Evolutionary conservation across 2,888 invertebrate genomes (phyloP), one percentile per base, ranked within the genome.

Genomic region (Macaria liturata): DNA sequence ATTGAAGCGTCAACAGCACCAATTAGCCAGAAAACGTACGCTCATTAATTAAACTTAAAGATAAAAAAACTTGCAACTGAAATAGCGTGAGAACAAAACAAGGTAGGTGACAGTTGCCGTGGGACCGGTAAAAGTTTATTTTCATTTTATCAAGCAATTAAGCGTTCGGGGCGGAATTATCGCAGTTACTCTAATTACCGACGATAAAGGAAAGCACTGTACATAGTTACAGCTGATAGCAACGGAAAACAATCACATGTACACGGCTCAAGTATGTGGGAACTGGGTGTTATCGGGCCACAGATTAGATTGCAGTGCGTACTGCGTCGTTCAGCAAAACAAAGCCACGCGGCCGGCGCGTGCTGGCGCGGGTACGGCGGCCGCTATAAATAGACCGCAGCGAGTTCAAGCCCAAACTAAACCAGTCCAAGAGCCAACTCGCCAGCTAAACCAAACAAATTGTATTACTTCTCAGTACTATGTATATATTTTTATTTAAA

Each of bases 291-390:
- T 59, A 59, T 59, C 54, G 48, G 45, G 3, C 46, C 49, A 47
- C 55, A 59, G 55, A 49, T 9, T 59, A 55, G 0, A 5, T 8
- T 37, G 32, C 32, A 61, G 53, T 55, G 5, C 5, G 3, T 6
- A 34, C 34, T 6, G 44, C 32, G 46, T 0, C 20, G 51, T 55
- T 49, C 43, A 85, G 78, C 89, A 90, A 89, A 91, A 91, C 90
- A 91, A 83, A 67, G 78, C 77, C 91, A 91, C 87, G 90, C 82
- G 86, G 75, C 32, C 56, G 50, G 67, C 86, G 90, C 91, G 89
- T 90, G 80, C 76, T 62, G 71, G 66, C 79, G 76, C 74, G 64
- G 81, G 76, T 51, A 44, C 31, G 9, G 34, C 20, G 74, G 77
- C 72, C 60, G 74, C 72, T 83, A 83, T 81, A 89, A 88, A 91